Base-by-base conservation (phyloP, 1,140 invertebrate genomes). In the Anastrepha ludens region DNA sequence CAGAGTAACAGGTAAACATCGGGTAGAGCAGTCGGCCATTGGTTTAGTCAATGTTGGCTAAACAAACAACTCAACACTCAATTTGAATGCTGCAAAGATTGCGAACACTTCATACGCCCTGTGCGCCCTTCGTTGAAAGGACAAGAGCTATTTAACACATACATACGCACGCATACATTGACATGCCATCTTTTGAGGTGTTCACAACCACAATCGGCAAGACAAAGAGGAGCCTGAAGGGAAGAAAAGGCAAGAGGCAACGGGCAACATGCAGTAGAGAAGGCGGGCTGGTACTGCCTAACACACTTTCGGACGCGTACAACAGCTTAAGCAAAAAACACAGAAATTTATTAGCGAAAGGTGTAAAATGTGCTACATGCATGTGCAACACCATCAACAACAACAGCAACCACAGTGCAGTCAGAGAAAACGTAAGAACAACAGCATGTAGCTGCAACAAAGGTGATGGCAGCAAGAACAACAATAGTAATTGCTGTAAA, bases 181-280 rank as follows among this genome's bases (percentile, higher is more conserved):
- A n/a, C 55, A 55, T 81, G 74, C n/a, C 74, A 81, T 81, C 74
- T 81, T 81, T 55, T 20, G 47, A 50, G 74, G n/a, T 81, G 74
- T 50, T 47, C 1, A 47, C 74, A 50, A 55, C 41, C 13, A 55
- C 13, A 81, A 55, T 81, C 74, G 15, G 47, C 41, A 81, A 81
- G 44, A n/a, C 74, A 81, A 81, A 81, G 47, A 81, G 74, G 47
- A n/a, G 47, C 47, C 47, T 20, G 74, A 13, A 8, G 0, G 39
- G 3, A 4, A 44, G 41, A 67, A 11, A 15, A 29, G 20, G 39
- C 20, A 11, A 11, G 65, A 41, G 65, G 65, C 29, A n/a, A 13
- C 60, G 67, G 67, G 11, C 41, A 74, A 2, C 41, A 41, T 17
- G 67, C 15, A 41, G 67, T 17, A 13, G 15, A 62, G 60, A 17